Evolutionary conservation across 2,797 vertebrate genomes (phyloP).

Genomic region (Dermochelys coriacea): DNA sequence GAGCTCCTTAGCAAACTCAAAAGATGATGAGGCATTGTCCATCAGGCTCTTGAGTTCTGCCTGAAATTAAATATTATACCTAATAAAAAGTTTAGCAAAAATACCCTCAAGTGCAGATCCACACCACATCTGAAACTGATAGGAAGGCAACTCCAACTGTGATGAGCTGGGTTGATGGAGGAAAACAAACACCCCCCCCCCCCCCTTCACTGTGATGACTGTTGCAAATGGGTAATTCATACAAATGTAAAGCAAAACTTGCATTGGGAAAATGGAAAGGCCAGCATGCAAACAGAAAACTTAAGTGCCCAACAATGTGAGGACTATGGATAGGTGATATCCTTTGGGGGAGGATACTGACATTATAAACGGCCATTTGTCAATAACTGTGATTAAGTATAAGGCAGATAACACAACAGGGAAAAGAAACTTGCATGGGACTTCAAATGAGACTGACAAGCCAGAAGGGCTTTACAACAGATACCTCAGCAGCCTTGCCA

Average conservation of each 20-base stretch:
- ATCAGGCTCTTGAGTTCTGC: slow-evolving; percentile 95
- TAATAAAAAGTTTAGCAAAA: slow-evolving; percentile 51
- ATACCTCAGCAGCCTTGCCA: slow-evolving; percentile 96
- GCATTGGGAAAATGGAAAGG: slow-evolving; percentile 5
- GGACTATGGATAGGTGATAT: background rate
- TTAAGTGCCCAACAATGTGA: background rate
- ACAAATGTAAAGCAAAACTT: background rate
- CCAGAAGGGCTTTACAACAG: slow-evolving; percentile 21
- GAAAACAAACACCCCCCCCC: background rate
- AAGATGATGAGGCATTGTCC: slow-evolving; percentile 92
- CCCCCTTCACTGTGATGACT: background rate
- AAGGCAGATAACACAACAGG: background rate
- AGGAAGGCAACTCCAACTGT: background rate
- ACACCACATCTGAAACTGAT: background rate
- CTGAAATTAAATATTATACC: slow-evolving; percentile 77
- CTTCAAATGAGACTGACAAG: slow-evolving; percentile 10
- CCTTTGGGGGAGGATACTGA: slow-evolving; percentile 7
- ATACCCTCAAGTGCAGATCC: background rate
- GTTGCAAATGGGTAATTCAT: background rate
- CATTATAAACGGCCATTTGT: slow-evolving; percentile 1
- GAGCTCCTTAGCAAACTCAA: slow-evolving; percentile 98
- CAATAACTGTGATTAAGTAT: background rate
- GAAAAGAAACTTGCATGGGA: slow-evolving; percentile 9
- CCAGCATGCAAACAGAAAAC: background rate
- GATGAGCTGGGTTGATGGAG: background rate